These are phyloP conservation scores for Hippocampus guttulatus DNA, from an alignment of 2,113 vertebrate genomes.

Conservation along the genomic window DNA sequence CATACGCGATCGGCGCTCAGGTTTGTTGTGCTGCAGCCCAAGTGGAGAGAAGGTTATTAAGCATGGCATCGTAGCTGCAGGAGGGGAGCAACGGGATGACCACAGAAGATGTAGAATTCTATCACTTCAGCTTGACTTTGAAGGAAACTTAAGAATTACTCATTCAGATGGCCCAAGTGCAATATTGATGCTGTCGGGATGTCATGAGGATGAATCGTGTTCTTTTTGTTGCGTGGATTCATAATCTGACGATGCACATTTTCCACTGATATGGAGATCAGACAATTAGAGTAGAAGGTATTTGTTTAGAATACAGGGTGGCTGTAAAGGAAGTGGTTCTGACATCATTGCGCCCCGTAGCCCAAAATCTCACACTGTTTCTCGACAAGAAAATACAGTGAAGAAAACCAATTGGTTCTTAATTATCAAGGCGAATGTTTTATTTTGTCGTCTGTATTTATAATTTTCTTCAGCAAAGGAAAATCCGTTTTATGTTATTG, in stretches of 20 bases:
- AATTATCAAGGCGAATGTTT: too few relatives aligned
- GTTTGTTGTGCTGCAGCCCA: conserved; percentile 22
- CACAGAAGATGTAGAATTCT: conserved; percentile 32
- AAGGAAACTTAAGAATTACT: conserved; percentile 25
- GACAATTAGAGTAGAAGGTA: background rate
- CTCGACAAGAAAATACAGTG: too few relatives aligned
- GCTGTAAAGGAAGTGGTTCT: background rate
- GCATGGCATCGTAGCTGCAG: conserved; percentile 6
- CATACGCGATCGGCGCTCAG: background rate
- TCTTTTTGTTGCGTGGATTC: conserved; percentile 10
- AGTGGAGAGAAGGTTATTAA: conserved; percentile 39
- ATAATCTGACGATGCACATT: background rate
- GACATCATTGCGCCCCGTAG: too few relatives aligned
- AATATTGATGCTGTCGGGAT: conserved; percentile 24
- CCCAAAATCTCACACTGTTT: too few relatives aligned
- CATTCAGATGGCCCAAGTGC: conserved; percentile 25
- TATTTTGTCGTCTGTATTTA: too few relatives aligned
- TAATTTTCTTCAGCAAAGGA: too few relatives aligned
- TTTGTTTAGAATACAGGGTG: background rate
- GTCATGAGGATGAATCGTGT: conserved; percentile 18
- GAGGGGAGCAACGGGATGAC: conserved; percentile 37
- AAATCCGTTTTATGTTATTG: too few relatives aligned
- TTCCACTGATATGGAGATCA: background rate
- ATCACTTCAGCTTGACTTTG: conserved; percentile 18
- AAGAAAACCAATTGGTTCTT: too few relatives aligned